Evolutionary conservation across 2,113 vertebrate genomes (phyloP).

Genomic region (Rhegmatorhina hoffmannsi): DNA sequence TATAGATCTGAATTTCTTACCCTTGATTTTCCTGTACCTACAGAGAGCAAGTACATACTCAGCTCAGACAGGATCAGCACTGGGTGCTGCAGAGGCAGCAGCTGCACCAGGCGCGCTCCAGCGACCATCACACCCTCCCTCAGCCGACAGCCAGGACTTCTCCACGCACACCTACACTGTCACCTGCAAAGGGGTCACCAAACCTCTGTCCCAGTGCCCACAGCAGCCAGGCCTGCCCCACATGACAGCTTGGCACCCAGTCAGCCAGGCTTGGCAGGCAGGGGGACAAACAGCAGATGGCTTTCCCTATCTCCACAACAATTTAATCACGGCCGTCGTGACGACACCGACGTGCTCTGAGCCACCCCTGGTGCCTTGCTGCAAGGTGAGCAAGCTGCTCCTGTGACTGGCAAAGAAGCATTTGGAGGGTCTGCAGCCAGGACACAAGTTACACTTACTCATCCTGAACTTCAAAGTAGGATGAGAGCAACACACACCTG

Average conservation of each 20-base stretch:
- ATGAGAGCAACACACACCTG: not conserved
- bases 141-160: not conserved
- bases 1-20: no score
- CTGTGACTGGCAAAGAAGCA: accelerated
- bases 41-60: not conserved
- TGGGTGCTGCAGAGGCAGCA: not conserved
- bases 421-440: not conserved
- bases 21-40: no score
- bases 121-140: not conserved
- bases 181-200: not conserved
- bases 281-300: conserved; percentile 39
- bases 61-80: not conserved
- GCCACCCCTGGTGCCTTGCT: not conserved
- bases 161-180: not conserved
- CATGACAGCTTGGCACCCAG: not conserved
- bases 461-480: not conserved
- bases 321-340: not conserved
- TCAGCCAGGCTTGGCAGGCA: not conserved
- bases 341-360: accelerated
- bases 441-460: not conserved
- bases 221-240: not conserved
- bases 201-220: not conserved
- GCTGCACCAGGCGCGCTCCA: accelerated
- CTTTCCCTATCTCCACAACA: not conserved
- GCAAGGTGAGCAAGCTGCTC: not conserved